Evolutionary conservation across 1,140 invertebrate genomes (phyloP).

Genomic region (Carcinoscorpius rotundicauda): DNA sequence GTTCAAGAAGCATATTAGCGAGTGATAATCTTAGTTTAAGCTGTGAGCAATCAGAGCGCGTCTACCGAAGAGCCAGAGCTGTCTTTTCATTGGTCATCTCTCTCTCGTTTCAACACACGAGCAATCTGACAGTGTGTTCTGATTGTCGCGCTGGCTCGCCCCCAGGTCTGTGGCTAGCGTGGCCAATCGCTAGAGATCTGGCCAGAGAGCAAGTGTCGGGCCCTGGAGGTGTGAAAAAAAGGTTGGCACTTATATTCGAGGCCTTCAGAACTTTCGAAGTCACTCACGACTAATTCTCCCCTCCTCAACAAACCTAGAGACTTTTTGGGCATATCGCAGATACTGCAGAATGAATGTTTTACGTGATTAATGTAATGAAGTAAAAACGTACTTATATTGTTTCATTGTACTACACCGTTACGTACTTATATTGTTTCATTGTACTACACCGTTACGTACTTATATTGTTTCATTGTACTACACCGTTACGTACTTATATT

Average conservation of each 20-base stretch:
- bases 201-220: conserved; percentile 4
- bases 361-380: too few relatives aligned
- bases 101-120: conserved; percentile 25
- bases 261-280: too few relatives aligned
- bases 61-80: conserved; percentile 18
- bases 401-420: too few relatives aligned
- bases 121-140: conserved; percentile 16
- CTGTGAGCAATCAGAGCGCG: conserved; percentile 28
- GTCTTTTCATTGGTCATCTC: conserved; percentile 26
- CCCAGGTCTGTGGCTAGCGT: conserved; percentile 25
- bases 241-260: not conserved
- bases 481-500: too few relatives aligned
- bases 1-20: conserved; percentile 31
- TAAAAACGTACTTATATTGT: too few relatives aligned
- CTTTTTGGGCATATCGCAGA: too few relatives aligned
- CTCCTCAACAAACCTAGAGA: too few relatives aligned
- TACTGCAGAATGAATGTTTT: too few relatives aligned
- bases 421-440: too few relatives aligned
- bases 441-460: too few relatives aligned
- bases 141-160: conserved; percentile 15
- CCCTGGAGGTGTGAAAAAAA: conserved; percentile 8
- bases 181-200: conserved; percentile 24
- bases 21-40: conserved; percentile 31
- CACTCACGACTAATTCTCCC: too few relatives aligned
- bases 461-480: too few relatives aligned